phyloP scores from a whole-genome alignment of 2,888 invertebrate genomes.

The Clepsis dumicolana region DNA sequence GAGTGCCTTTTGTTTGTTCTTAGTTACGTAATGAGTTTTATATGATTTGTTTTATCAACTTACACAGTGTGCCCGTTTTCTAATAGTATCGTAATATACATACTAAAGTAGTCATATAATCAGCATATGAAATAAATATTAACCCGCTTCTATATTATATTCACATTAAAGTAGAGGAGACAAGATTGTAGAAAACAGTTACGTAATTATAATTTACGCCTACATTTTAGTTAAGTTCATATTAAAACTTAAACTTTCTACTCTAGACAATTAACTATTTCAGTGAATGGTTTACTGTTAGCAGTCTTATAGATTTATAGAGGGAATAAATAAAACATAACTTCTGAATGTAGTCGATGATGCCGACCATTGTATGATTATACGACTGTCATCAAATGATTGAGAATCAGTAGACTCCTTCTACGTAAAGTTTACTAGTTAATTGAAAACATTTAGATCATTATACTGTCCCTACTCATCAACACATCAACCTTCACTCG shows the following conservation, averaged over 20 bases:
- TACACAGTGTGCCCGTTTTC: slow-evolving; percentile 83
- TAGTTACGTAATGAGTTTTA: slow-evolving; percentile 69
- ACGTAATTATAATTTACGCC: slow-evolving; percentile 61
- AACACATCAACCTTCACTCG: slow-evolving; percentile 49
- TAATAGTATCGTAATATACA: slow-evolving; percentile 75
- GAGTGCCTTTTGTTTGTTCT: slow-evolving; percentile 72
- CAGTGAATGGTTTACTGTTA: slow-evolving; percentile 39
- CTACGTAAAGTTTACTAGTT: slow-evolving; percentile 27
- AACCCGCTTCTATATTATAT: slow-evolving; percentile 80
- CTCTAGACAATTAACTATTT: slow-evolving; percentile 29
- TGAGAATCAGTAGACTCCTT: slow-evolving; percentile 26
- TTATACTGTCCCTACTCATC: slow-evolving; percentile 45
- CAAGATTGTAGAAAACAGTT: slow-evolving; percentile 70
- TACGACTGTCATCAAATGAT: slow-evolving; percentile 21
- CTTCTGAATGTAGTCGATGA: slow-evolving; percentile 3
- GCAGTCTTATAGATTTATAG: slow-evolving; percentile 37
- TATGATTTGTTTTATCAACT: slow-evolving; percentile 60
- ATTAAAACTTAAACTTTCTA: slow-evolving; percentile 38
- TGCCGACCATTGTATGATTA: slow-evolving; percentile 29
- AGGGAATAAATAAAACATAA: slow-evolving; percentile 22
- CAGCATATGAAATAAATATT: slow-evolving; percentile 75
- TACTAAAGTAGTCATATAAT: slow-evolving; percentile 76
- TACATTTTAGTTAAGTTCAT: slow-evolving; percentile 52
- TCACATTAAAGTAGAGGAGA: slow-evolving; percentile 76
- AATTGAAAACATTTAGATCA: slow-evolving; percentile 43